phyloP scores from a whole-genome alignment of 1,140 invertebrate species.

The Helicoverpa armigera region DNA sequence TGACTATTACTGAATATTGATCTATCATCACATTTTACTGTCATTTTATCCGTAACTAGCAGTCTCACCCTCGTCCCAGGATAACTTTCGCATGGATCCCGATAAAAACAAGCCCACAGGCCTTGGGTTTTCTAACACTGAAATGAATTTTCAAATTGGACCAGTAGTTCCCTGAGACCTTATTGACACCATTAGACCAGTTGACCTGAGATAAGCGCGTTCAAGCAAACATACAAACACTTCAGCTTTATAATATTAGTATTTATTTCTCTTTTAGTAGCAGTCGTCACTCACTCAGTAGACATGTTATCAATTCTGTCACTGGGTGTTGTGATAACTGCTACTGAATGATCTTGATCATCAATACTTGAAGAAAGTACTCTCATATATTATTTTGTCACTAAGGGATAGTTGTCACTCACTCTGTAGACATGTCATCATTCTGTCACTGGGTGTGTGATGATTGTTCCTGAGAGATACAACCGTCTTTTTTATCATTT shows the following conservation, averaged over 20 bases:
- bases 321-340: constrained; percentile 62
- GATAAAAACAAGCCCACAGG: no score
- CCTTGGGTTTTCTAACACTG: no score
- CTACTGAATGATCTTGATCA: background rate
- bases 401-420: constrained; percentile 52
- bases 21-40: background rate
- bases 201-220: no score
- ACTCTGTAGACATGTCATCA: constrained; percentile 55
- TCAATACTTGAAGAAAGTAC: background rate
- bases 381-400: background rate
- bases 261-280: no score
- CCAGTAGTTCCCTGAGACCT: no score
- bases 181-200: no score
- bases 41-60: no score
- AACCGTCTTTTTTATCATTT: background rate
- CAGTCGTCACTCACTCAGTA: constrained; percentile 53
- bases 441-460: constrained; percentile 68
- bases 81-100: no score
- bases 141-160: no score
- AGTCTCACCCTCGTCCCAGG: no score
- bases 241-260: no score
- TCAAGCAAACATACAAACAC: no score
- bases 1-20: constrained; percentile 26
- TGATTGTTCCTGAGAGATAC: background rate
- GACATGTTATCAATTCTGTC: constrained; percentile 60